phyloP scores from a whole-genome alignment of 1,140 invertebrate genomes.

The Acromyrmex charruanus region DNA sequence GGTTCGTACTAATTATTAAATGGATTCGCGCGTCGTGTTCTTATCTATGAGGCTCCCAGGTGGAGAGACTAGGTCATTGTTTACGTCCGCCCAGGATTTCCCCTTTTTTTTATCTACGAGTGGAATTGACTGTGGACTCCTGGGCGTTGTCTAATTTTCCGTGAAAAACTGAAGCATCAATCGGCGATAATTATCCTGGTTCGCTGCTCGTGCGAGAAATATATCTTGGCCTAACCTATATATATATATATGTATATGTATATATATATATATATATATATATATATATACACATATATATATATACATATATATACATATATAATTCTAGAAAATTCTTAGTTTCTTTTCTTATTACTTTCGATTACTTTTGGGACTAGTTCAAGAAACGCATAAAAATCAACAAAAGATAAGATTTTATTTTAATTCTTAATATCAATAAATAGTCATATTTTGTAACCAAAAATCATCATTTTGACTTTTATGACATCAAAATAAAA shows the following conservation, averaged over 20 bases:
- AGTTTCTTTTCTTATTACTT: neutral
- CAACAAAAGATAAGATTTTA: too few species aligned
- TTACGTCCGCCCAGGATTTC: conserved; percentile 57
- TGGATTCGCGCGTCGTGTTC: neutral
- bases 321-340: neutral
- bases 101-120: neutral
- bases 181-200: neutral
- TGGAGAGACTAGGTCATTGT: conserved; percentile 44
- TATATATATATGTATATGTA: neutral
- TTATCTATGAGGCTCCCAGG: neutral
- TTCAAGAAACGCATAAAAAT: too few species aligned
- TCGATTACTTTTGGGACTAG: neutral
- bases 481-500: too few species aligned
- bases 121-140: neutral
- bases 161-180: neutral
- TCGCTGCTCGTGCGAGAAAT: neutral
- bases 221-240: conserved; percentile 8
- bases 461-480: too few species aligned
- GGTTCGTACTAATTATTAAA: conserved; percentile 88
- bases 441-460: too few species aligned
- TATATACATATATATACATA: neutral
- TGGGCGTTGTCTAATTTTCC: conserved; percentile 21
- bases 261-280: neutral
- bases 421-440: too few species aligned
- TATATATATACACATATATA: neutral